Evolutionary conservation across 1,140 invertebrate species (phyloP), one percentile per base, ranked within the genome.

Genomic region (Paralvinella palmiformis): DNA sequence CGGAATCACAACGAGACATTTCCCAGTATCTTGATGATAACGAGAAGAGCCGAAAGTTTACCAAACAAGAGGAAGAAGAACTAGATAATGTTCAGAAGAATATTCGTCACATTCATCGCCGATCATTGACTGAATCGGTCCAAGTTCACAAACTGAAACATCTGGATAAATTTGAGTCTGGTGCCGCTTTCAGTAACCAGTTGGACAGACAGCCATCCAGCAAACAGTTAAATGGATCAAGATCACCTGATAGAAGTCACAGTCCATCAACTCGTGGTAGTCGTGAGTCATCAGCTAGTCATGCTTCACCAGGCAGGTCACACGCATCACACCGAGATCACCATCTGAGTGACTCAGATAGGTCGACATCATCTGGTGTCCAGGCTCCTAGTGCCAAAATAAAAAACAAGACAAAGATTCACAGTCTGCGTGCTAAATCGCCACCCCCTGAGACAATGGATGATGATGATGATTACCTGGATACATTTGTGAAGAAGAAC

Each of bases 321-420:
- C 59, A 17, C 63, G 10, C 17, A 53, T 44, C 59, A 63, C 41
- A 32, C 41, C 27, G 56, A 60, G 31, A 69, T 64, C 20, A 64
- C 65, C 20, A 68, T 64, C 71, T 73, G 45, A 71, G 66, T 65
- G 72, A 52, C 44, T 69, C 68, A 56, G 72, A 74, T 63, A 71
- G 73, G 15, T 71, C 73, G 56, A 65, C 69, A 37, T 70, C 71
- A 53, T 57, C 64, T 56, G 63, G 67, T 63, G 62, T 69, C 17
- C 45, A 71, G 36, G 75, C 71, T 7, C 76, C 76, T 6, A 78
- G 76, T 70, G 73, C 73, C 20, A 72, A 72, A 55, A 63, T 78
- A 3, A 75, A 73, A 60, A 75, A 77, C 22, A 73, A 72, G 33
- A 68, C 76, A 35, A 64, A 74, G 13, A 64, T 72, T 5, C 75